Evolutionary conservation across 2,113 vertebrate species (phyloP), one percentile per base, ranked within the genome.

Genomic region (Cyprinus carpio): DNA sequence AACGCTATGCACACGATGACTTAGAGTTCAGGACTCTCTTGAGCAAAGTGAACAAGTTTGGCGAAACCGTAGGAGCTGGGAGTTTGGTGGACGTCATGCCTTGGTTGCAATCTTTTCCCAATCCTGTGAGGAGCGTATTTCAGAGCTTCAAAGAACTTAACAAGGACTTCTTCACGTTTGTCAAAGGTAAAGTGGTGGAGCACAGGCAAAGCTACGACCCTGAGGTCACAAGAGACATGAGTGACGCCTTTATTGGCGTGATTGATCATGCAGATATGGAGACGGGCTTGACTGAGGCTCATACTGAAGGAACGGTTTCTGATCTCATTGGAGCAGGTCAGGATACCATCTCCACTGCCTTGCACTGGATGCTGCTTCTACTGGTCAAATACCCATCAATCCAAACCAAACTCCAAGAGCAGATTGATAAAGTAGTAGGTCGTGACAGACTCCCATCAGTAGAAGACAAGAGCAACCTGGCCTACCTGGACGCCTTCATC

Each of bases 281-380:
- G 1, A 87, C 74, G 0, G 91, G 92, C 2, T 94, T 95, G 43
- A 91, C 88, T 1, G 84, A 86, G 12, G 88, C 88, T 18, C 88
- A 94, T 9, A 91, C 92, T n/a, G 96, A 96, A 13, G 88, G 92
- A 0, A 96, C 95, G 0, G 91, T 97, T 60, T 92, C 92, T 0
- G 96, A 97, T 88, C 90, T 97, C 3, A 94, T 97, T 0, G 96
- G 96, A 0, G 96, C 96, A 0, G 96, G 96, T 20, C 95, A 96
- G 89, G 96, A 97, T 90, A 96, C 96, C 1, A 89, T 93, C 0
- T 96, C 96, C 5, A 94, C 95, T 0, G 58, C 89, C 0, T 90
- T 97, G 83, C 91, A 94, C 3, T 97, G 96, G 96, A 92, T 96
- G 56, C 4, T 96, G 3, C 93, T 97, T 34, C 93, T 97, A 6